Base-by-base conservation (phyloP, 2,797 vertebrate species). In the Centroberyx gerrardi region DNA sequence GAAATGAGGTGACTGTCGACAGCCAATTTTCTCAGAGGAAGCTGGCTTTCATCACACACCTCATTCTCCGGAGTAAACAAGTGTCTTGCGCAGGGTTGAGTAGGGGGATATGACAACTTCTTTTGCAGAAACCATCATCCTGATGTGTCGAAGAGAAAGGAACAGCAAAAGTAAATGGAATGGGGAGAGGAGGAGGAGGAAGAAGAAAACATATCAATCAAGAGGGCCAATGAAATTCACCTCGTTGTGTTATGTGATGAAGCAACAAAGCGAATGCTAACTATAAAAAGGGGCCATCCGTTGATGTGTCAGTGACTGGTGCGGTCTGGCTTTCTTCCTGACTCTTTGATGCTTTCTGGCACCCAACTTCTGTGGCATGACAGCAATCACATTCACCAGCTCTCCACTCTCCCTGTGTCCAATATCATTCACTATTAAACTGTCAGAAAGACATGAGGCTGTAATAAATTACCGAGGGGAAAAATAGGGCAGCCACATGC, bases 31-130 rank as follows among this genome's bases (percentile, higher is more conserved):
- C 89, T 89, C 87, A 63, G 84, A 93, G 88, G 90, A 95, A 88
- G 85, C 88, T 76, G 55, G 76, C 93, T 94, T 95, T 95, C 93
- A 94, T 95, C 93, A 89, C 85, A 83, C 79, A 90, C 87, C 92
- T 94, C 91, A 93, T 93, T 88, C 89, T 90, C 90, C 17, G 89
- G 87, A 93, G 93, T 94, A 94, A 95, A 94, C 93, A 95, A 95
- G 93, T 93, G 93, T 94, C 92, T 90, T 74, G 83, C 82, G 88
- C 78, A 46, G 84, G 80, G 88, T 85, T 85, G 91, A 89, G 89
- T 81, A 74, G 78, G 72, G 84, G 87, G 84, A 78, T 84, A 80
- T 90, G 90, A 93, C 90, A 92, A 92, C 90, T 92, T 80, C 76
- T 75, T 90, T 85, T 83, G 87, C 81, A 70, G 81, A 71, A 85